A percentile compares a stretch with the other conserved stretches of the same genome.
phyloP scores from a whole-genome alignment of 30 jellyfish, hydroid and myxozoan species.

The Aurelia coerulea region DNA sequence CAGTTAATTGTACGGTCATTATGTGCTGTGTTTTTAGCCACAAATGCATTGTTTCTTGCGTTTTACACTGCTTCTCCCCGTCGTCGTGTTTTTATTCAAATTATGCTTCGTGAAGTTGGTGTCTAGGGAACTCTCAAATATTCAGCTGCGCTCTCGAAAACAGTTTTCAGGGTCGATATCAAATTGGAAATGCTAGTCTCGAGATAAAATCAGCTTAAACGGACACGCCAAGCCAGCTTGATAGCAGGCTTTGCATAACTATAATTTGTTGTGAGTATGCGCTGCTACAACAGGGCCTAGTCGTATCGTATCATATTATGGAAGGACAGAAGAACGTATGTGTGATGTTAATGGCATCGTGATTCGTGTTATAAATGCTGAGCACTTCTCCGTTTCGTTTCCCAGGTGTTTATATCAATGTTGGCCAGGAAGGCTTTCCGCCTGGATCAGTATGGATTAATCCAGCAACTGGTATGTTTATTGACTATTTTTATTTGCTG shows the following conservation, averaged over 20 bases:
- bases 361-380: conserved; percentile 19
- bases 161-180: conserved; percentile 28
- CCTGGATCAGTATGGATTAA: conserved; percentile 73
- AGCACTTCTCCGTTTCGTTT: conserved; percentile 55
- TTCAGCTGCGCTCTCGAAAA: conserved; percentile 52
- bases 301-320: not conserved
- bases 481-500: not conserved
- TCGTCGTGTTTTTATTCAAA: conserved; percentile 49
- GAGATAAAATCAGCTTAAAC: conserved; percentile 3
- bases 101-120: conserved; percentile 21
- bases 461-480: conserved; percentile 68
- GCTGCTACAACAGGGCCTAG: conserved; percentile 17
- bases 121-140: conserved; percentile 46
- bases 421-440: conserved; percentile 67
- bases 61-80: conserved; percentile 51
- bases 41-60: conserved; percentile 42
- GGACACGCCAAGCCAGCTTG: conserved; percentile 4
- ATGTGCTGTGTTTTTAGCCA: conserved; percentile 47
- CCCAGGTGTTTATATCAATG: conserved; percentile 70
- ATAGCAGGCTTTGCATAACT: conserved; percentile 4
- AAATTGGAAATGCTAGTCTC: conserved; percentile 34
- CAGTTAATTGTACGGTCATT: conserved; percentile 56
- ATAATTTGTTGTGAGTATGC: conserved; percentile 9
- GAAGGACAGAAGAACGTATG: no score
- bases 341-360: no score